Base-by-base conservation (phyloP, 2,888 invertebrate species). In the Agriotes lineatus region DNA sequence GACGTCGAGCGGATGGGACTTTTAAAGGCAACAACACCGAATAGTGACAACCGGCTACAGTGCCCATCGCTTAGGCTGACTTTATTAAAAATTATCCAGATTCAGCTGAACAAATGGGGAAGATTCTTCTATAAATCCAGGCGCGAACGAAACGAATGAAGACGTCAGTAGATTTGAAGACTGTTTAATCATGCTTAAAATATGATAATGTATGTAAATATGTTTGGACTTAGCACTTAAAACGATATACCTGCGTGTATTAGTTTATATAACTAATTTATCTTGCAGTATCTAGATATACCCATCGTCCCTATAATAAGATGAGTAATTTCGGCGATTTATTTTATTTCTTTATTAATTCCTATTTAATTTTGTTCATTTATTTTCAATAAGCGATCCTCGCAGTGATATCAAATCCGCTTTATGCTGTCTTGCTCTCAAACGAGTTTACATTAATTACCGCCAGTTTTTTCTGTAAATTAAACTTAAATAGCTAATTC, bases 201-300 rank as follows among this genome's bases (percentile, higher is more conserved):
- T 80, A 80, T 80, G 78, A 75, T 79, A 79, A 79, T 79, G 74
- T 78, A 78, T 79, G 79, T 78, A 79, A 79, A 79, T 80, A 76
- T 75, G 77, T 75, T 76, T 72, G 72, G 78, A 75, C 75, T 76
- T 75, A 74, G 72, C 75, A 73, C 75, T 77, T 76, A 77, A 72
- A 77, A 78, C 76, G 76, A 74, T 74, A 76, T 75, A 72, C 72
- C 74, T 75, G 68, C 57, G 60, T 68, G 71, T 68, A 71, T 71
- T 71, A 71, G 71, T 71, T 71, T 71, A 71, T 67, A 71, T 65
- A 71, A 65, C 68, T 68, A 71, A 71, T 71, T 71, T 71, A 68
- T 71, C 71, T 68, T 64, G 33, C 35, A 18, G 42, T 64, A 69
- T 69, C 69, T 69, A 30, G 64, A 64, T 69, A 67, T 56, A 60